Percentiles rank a stretch among this genome's conserved stretches.
phyloP scores from a whole-genome alignment of 2,888 invertebrate species.

The Noctua janthe region DNA sequence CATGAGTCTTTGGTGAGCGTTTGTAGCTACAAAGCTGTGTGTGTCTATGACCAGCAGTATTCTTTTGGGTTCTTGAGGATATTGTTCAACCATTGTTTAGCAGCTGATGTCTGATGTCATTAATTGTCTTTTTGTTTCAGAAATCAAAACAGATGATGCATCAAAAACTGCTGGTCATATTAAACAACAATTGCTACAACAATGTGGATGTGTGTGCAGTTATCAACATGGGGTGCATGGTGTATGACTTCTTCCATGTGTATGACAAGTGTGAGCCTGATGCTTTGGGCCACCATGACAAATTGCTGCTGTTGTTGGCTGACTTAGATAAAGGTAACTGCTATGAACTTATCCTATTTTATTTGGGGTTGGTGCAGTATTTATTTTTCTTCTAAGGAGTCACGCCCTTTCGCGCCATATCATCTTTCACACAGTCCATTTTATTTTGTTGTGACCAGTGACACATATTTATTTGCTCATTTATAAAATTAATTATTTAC shows the following conservation, averaged over 20 bases:
- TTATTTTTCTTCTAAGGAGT: not conserved
- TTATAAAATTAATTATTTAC: not conserved
- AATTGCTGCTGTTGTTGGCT: conserved; percentile 75
- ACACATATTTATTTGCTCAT: not conserved
- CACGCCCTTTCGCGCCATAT: not conserved
- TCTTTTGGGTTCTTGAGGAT: not conserved
- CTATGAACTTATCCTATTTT: not conserved
- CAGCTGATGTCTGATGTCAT: not conserved
- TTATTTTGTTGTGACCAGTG: not conserved
- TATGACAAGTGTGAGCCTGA: conserved; percentile 82
- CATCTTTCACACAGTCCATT: not conserved
- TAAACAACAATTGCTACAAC: conserved; percentile 74
- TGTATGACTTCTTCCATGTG: conserved; percentile 80
- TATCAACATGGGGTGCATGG: conserved; percentile 80
- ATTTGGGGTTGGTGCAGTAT: not conserved
- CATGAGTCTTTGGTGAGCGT: not conserved
- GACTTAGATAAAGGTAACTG: conserved; percentile 83
- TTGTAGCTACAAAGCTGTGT: not conserved
- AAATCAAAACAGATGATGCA: conserved; percentile 86
- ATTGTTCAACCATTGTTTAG: not conserved
- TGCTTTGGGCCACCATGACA: conserved; percentile 77
- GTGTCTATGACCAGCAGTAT: not conserved
- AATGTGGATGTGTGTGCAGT: conserved; percentile 76
- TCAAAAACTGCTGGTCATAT: conserved; percentile 75
- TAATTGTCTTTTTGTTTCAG: conserved; percentile 69